Evolutionary conservation across 23 tunicate genomes (phyloP), one percentile per base, ranked within the genome.

Genomic region (Halocynthia aurantium): DNA sequence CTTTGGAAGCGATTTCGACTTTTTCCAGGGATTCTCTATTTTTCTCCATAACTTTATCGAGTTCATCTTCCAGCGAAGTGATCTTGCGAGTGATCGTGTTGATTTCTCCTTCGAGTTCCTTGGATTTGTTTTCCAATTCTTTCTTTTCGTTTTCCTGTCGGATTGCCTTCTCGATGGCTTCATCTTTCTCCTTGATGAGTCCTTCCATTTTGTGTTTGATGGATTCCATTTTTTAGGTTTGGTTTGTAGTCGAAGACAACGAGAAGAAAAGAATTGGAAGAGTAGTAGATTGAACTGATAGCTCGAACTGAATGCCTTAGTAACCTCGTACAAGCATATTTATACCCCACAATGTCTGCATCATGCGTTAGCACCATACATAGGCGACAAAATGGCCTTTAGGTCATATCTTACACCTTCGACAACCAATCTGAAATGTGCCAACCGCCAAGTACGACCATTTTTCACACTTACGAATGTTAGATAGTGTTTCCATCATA

Each of bases 161-260:
- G n/a, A 86, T 75, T 10, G 98, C 98, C 69, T 54, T 82, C 82
- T 86, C 98, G 69, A 94, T 77, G 8, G 99, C 91, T 77, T 94
- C 99, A 58, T 83, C 91, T 67, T 86, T 88, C 67, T 94, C 99
- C 73, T 90, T 90, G 76, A 94, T 85, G 11, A 94, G 77, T 31
- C 99, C 87, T 69, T 82, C 95, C 99, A 94, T 94, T 68, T 94
- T 94, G 76, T 94, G 99, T 77, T 94, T 94, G 62, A 94, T 94
- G 10, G 99, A 94, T 55, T 94, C 99, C 99, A 94, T 94, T 69
- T 79, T 79, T 70, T 10, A 31, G 20, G 73, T 77, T 50, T 17
- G 54, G 76, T 70, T 70, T 70, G 19, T 11, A 15, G 31, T 52
- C 11, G 17, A 49, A 51, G 8, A 50, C 77, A 73, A 50, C 77